phyloP scores from a whole-genome alignment of 2,797 vertebrate genomes.

The Eospalax fontanierii region DNA sequence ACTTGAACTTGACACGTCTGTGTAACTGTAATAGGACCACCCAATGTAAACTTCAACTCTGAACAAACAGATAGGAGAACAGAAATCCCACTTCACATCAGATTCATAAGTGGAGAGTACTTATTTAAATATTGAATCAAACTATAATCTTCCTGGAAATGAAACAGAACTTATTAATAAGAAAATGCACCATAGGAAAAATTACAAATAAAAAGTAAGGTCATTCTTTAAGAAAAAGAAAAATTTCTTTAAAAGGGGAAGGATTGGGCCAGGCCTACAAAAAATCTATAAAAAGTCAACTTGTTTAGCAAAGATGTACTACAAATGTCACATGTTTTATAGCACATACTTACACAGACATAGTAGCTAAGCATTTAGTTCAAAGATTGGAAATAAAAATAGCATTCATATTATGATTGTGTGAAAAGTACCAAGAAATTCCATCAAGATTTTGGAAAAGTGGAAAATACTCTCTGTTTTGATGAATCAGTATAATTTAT shows the following conservation, averaged over 20 bases:
- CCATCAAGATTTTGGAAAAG: slow-evolving; percentile 8
- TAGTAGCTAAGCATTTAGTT: background rate
- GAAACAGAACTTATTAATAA: background rate
- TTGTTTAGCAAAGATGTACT: background rate
- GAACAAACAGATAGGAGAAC: background rate
- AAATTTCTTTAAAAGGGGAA: background rate
- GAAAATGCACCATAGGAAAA: background rate
- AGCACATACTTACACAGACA: background rate
- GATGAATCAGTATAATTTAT: background rate
- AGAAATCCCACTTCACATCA: background rate
- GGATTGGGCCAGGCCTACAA: background rate
- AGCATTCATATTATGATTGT: background rate
- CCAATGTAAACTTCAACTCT: background rate
- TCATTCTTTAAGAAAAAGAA: background rate
- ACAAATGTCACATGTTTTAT: background rate
- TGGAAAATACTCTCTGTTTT: background rate
- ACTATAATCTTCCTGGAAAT: background rate
- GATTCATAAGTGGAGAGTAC: background rate
- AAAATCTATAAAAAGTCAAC: background rate
- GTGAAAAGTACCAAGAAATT: background rate
- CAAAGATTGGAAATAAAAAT: background rate
- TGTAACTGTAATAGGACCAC: background rate
- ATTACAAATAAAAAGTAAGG: background rate
- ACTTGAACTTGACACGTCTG: background rate
- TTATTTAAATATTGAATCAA: slow-evolving; percentile 2